Evolutionary conservation across 2,797 vertebrate species (phyloP).

Genomic region (Apogon hyalosoma): DNA sequence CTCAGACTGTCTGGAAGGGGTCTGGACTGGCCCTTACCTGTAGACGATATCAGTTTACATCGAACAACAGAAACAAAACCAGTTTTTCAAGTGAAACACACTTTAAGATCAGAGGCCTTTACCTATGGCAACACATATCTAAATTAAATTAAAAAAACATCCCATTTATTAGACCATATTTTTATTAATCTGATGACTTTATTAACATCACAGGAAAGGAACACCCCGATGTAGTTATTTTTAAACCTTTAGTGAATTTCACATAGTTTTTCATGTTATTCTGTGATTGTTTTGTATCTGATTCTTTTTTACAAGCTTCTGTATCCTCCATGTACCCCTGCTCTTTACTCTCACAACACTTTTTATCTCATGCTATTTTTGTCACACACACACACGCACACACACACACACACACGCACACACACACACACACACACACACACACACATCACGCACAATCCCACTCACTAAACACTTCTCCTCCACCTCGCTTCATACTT

Average conservation of each 20-base stretch:
- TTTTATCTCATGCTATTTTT: neutral
- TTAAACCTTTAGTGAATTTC: too few species aligned
- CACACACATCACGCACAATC: slow-evolving; percentile 3
- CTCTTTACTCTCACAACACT: neutral
- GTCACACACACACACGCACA: slow-evolving; percentile 12
- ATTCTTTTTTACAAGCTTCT: slow-evolving; percentile 1
- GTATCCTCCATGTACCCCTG: neutral
- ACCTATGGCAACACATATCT: too few species aligned
- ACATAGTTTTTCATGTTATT: neutral
- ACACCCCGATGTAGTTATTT: too few species aligned
- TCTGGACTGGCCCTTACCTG: neutral
- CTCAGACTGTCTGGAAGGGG: neutral
- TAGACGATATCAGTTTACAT: slow-evolving; percentile 15
- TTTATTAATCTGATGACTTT: too few species aligned
- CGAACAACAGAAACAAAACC: slow-evolving; percentile 7
- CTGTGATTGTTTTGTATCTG: too few species aligned
- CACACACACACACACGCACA: neutral
- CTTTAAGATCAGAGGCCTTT: too few species aligned
- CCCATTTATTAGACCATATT: neutral
- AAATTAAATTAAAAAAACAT: neutral
- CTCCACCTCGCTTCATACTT: slow-evolving; percentile 17
- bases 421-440: slow-evolving; percentile 6
- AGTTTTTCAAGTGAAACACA: slow-evolving; percentile 8
- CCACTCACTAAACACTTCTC: slow-evolving; percentile 25
- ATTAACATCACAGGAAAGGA: too few species aligned